phyloP scores from a whole-genome alignment of 2,888 invertebrate species.

The Pyrochroa serraticornis region DNA sequence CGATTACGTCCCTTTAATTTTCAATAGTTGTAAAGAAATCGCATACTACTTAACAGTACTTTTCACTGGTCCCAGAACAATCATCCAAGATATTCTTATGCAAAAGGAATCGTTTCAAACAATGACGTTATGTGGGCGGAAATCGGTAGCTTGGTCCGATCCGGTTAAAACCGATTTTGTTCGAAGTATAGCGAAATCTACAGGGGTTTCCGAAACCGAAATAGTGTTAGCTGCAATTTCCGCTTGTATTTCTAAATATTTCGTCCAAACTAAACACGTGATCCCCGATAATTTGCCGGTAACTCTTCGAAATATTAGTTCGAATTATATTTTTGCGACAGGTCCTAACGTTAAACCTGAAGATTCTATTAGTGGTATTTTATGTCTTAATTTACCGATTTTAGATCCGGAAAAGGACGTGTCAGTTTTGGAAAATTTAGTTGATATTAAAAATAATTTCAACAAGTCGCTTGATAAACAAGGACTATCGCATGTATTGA shows the following conservation, averaged over 20 bases:
- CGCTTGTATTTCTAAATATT: slow-evolving; percentile 69
- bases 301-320: slow-evolving; percentile 64
- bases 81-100: slow-evolving; percentile 66
- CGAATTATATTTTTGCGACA: slow-evolving; percentile 63
- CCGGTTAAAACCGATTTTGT: slow-evolving; percentile 65
- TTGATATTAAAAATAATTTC: slow-evolving; percentile 57
- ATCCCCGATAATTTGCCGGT: slow-evolving; percentile 67
- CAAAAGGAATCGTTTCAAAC: slow-evolving; percentile 65
- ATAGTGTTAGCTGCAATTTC: slow-evolving; percentile 68
- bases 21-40: slow-evolving; percentile 56
- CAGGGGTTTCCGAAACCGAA: slow-evolving; percentile 69
- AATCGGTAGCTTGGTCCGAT: slow-evolving; percentile 75
- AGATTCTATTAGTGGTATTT: slow-evolving; percentile 63
- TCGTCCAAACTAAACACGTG: slow-evolving; percentile 44
- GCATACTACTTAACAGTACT: slow-evolving; percentile 56
- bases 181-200: slow-evolving; percentile 64
- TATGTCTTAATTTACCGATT: slow-evolving; percentile 70
- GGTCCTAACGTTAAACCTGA: slow-evolving; percentile 56
- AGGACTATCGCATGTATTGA: slow-evolving; percentile 62
- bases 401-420: slow-evolving; percentile 53
- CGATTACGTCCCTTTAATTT: slow-evolving; percentile 59
- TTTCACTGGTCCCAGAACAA: slow-evolving; percentile 60
- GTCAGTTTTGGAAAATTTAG: slow-evolving; percentile 47
- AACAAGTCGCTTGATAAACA: slow-evolving; percentile 58
- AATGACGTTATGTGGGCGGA: slow-evolving; percentile 72